Evolutionary conservation across 2,113 vertebrate genomes (phyloP), one percentile per base, ranked within the genome.

Genomic region (Hippopotamus amphibius): DNA sequence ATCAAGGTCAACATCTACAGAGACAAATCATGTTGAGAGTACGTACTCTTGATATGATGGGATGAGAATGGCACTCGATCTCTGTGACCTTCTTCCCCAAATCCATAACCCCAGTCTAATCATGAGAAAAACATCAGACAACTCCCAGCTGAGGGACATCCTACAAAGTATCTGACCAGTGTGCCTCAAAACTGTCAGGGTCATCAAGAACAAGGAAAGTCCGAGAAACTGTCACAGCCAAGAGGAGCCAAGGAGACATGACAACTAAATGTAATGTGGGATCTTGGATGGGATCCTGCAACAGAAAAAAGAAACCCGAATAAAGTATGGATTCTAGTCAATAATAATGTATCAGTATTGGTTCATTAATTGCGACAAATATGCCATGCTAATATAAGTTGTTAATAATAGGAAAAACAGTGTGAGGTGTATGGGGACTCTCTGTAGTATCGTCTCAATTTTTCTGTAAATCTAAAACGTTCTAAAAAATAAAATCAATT

Each of bases 381-480:
- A 48, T 50, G 30, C 43, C 33, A 66, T 81, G 65, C 43, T 74
- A 57, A 90, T 43, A 17, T 76, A 65, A 53, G n/a, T 63, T 76
- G 33, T 59, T 63, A 69, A 83, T 82, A 82, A 69, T 16, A 88
- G 83, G 80, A 48, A 71, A 94, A 82, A n/a, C 21, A n/a, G 30
- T 86, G 41, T 41, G 24, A 95, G 53, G 69, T n/a, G 24, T 83
- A 53, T 72, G 46, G 71, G 43, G 61, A 68, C 26, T 63, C 26
- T 84, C 59, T 88, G 28, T 46, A 76, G 43, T 90, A 33, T 76
- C 19, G 11, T 94, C 65, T 95, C 48, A 74, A 48, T 76, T 89
- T 92, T 96, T 85, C 80, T 89, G 30, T 93, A 86, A 95, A 90
- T 90, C 80, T 76, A 66, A 93, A 90, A 90, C 46, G 30, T 86